phyloP scores from a whole-genome alignment of 2,113 vertebrate genomes.

The Ailurus styani region DNA sequence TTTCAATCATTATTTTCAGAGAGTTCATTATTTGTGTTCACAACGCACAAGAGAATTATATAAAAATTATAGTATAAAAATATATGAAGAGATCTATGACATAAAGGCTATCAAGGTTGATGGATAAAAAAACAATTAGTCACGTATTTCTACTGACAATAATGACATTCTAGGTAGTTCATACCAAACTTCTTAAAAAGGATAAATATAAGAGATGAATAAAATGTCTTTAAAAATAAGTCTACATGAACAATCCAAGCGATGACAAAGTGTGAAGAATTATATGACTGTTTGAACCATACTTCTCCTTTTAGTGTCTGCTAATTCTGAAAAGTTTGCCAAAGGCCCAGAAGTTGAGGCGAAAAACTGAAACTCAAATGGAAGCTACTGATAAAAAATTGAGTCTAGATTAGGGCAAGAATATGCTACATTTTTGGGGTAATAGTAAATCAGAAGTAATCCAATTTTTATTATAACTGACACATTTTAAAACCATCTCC shows the following conservation, averaged over 20 bases:
- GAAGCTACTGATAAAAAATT: not conserved
- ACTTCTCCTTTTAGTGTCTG: not conserved
- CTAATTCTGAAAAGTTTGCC: not conserved
- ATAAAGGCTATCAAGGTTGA: not conserved
- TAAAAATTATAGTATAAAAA: not conserved
- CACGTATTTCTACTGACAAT: not conserved
- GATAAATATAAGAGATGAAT: not conserved
- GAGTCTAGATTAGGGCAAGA: not conserved
- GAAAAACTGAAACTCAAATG: not conserved
- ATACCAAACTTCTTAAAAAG: not conserved
- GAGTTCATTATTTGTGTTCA: not conserved
- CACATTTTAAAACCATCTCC: not conserved
- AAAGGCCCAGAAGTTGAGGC: not conserved
- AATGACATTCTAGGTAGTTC: not conserved
- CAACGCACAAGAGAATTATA: not conserved
- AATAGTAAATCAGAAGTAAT: not conserved
- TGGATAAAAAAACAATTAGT: not conserved
- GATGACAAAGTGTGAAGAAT: not conserved
- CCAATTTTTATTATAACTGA: not conserved
- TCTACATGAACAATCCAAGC: not conserved
- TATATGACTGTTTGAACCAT: not conserved
- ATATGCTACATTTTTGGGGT: not conserved
- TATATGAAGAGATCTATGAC: not conserved
- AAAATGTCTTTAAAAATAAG: not conserved
- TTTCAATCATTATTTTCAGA: not conserved